These are phyloP conservation scores for Synanthedon vespiformis DNA, from an alignment of 2,888 invertebrate genomes.

Conservation along the genomic window DNA sequence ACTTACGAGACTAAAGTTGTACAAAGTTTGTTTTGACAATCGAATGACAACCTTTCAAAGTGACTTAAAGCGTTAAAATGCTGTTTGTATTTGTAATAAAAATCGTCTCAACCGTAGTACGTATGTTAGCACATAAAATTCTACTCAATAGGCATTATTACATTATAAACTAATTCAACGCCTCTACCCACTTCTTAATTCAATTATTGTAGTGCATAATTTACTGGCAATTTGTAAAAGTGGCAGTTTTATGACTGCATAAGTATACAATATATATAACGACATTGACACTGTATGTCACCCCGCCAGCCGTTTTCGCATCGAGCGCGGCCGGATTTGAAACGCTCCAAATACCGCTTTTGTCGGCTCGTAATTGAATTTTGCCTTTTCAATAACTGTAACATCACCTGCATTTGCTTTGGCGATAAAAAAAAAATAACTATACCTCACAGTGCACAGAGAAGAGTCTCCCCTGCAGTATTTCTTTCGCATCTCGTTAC, in stretches of 20 bases:
- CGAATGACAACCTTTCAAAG: too few relatives aligned
- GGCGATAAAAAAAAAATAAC: conserved; percentile 18
- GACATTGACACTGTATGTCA: neutral
- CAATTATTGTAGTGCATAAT: conserved; percentile 11
- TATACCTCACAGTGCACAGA: conserved; percentile 10
- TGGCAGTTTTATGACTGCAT: conserved; percentile 36
- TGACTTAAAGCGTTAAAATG: too few relatives aligned
- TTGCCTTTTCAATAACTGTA: conserved; percentile 47
- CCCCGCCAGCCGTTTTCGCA: conserved; percentile 17
- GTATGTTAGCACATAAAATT: neutral
- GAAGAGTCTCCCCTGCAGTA: conserved; percentile 39
- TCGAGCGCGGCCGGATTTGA: conserved; percentile 39
- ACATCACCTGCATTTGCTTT: conserved; percentile 56
- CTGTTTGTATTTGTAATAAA: neutral
- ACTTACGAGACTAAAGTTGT: too few relatives aligned
- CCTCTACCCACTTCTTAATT: neutral
- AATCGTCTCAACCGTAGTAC: neutral
- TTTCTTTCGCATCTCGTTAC: conserved; percentile 52
- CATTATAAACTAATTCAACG: neutral
- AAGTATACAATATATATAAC: neutral
- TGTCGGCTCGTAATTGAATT: conserved; percentile 43
- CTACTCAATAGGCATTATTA: neutral
- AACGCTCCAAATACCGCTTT: conserved; percentile 30
- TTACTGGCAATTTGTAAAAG: conserved; percentile 60
- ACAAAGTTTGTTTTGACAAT: too few relatives aligned